These are phyloP conservation scores for Phyllotis vaccarum DNA, from an alignment of 2,797 vertebrate species.

Conservation along the genomic window DNA sequence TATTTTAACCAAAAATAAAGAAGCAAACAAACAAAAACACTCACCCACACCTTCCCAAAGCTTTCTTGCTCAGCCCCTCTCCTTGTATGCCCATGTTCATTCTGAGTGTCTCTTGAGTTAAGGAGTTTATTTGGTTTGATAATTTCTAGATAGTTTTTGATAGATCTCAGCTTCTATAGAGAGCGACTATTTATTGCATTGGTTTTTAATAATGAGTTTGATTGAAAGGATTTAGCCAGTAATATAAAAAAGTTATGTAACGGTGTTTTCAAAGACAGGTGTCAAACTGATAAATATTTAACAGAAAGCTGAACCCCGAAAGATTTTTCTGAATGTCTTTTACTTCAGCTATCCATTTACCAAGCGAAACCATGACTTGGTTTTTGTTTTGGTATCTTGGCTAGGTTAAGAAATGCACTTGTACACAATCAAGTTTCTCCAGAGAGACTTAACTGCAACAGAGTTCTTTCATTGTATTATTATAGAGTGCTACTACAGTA, in stretches of 20 bases:
- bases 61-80: neutral
- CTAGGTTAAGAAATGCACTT: constrained; percentile 36
- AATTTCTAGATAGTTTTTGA: constrained; percentile 36
- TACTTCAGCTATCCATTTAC: neutral
- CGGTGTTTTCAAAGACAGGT: neutral
- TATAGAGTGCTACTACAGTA: neutral
- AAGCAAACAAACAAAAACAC: neutral
- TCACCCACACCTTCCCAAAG: neutral
- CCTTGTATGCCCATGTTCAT: neutral
- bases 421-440: neutral
- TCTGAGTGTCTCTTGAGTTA: neutral
- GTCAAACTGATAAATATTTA: constrained; percentile 17
- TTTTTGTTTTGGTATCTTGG: neutral
- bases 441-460: neutral
- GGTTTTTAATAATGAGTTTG: neutral
- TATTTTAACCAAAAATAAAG: constrained; percentile 2
- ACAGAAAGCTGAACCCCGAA: constrained; percentile 6
- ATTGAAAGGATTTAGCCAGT: neutral
- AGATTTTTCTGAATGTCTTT: neutral
- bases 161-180: neutral
- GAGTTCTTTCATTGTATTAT: neutral
- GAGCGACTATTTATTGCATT: neutral
- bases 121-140: neutral
- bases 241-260: neutral
- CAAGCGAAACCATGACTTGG: neutral